Conservation (phyloP, 2,888 invertebrate species). For the Hedychridium roseum region DNA sequence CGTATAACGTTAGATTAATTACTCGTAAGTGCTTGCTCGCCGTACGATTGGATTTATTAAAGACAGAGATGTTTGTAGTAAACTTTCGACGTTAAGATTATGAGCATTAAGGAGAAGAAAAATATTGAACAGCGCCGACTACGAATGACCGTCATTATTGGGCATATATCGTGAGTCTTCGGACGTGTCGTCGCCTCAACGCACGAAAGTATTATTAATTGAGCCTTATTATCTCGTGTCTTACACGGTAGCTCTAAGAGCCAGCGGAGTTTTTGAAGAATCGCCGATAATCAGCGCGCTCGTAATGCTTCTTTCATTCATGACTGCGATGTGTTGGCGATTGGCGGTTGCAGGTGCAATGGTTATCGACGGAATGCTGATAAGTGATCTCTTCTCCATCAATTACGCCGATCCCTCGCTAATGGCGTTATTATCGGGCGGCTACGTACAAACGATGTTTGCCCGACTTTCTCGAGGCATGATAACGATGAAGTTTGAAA, state of each 20-base stretch:
- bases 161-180: no score
- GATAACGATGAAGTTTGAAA: background rate
- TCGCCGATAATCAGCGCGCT: slow-evolving; percentile 1
- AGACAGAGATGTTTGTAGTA: no score
- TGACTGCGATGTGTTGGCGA: slow-evolving; percentile 9
- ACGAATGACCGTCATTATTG: no score
- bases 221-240: background rate
- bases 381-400: slow-evolving; percentile 37
- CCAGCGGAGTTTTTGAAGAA: background rate
- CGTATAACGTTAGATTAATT: no score
- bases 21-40: no score
- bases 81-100: no score
- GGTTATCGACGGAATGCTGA: slow-evolving; percentile 34
- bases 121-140: no score
- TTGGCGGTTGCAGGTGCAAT: slow-evolving; percentile 30
- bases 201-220: background rate
- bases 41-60: no score
- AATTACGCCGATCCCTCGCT: slow-evolving; percentile 29
- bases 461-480: slow-evolving; percentile 5
- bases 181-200: background rate
- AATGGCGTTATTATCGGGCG: slow-evolving; percentile 34
- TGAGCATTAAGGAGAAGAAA: no score
- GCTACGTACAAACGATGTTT: slow-evolving; percentile 28
- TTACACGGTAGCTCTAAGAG: background rate
- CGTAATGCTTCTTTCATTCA: slow-evolving; percentile 7